Evolutionary conservation across 2,797 vertebrate genomes (phyloP).

Genomic region (Pseudocheirus occidentalis): DNA sequence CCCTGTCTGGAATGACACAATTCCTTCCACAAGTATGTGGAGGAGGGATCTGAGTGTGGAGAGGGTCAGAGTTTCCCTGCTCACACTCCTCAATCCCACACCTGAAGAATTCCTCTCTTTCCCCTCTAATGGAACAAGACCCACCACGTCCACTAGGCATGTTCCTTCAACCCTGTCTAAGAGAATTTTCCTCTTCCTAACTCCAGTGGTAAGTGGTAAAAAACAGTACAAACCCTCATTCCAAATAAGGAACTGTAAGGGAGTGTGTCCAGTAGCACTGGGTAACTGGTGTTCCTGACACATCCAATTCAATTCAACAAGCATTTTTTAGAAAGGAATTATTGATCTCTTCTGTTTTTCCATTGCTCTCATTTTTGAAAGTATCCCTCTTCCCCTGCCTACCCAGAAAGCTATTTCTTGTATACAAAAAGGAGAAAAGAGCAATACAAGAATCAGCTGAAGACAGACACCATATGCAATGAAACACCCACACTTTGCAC

Average conservation of each 20-base stretch:
- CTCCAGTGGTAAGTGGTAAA: slow-evolving; percentile 40
- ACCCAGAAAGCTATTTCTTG: not conserved
- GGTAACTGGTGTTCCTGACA: not conserved
- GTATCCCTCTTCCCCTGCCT: not conserved
- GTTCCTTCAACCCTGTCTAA: slow-evolving; percentile 39
- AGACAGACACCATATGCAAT: not conserved
- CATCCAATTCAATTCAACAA: slow-evolving; percentile 7
- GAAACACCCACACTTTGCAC: not conserved
- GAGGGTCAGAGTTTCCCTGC: not conserved
- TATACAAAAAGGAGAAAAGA: not conserved
- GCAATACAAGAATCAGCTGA: not conserved
- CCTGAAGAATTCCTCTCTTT: slow-evolving; percentile 49
- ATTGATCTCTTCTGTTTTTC: not conserved
- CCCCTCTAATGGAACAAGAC: not conserved
- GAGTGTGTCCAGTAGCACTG: slow-evolving; percentile 25
- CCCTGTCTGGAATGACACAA: slow-evolving; percentile 50
- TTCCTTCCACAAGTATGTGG: slow-evolving; percentile 54
- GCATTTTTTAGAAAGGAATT: not conserved
- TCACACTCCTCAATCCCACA: slow-evolving; percentile 3
- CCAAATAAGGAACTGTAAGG: slow-evolving; percentile 39
- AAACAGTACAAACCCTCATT: slow-evolving; percentile 31
- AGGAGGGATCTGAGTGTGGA: slow-evolving; percentile 38
- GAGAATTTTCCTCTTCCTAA: slow-evolving; percentile 53
- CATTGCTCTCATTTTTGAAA: not conserved
- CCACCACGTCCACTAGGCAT: not conserved